A percentile compares a stretch with the other conserved stretches of the same genome.
phyloP scores from a whole-genome alignment of 1,140 invertebrate genomes.

The Psilanteris sp. region DNA sequence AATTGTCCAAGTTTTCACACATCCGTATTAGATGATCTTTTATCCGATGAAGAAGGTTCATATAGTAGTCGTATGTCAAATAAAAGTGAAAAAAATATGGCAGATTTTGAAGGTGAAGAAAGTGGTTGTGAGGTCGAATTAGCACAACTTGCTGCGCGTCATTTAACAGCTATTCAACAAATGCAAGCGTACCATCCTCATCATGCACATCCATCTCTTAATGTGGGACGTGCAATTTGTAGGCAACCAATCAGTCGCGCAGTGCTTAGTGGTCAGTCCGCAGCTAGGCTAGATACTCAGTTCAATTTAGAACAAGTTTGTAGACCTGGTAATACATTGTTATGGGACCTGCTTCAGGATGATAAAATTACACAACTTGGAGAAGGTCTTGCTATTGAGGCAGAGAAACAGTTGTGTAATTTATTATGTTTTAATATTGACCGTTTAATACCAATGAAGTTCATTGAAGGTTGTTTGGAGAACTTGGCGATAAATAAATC shows the following conservation, averaged over 20 bases:
- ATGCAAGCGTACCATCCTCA: conserved; percentile 78
- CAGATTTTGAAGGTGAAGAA: conserved; percentile 96
- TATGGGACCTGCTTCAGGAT: conserved; percentile 97
- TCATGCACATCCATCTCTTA: conserved; percentile 70
- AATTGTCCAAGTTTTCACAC: conserved; percentile 71
- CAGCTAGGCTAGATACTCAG: conserved; percentile 77
- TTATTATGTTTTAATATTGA: conserved; percentile 94
- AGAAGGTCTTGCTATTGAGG: conserved; percentile 92
- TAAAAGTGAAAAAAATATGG: conserved; percentile 97
- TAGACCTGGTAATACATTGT: conserved; percentile 91
- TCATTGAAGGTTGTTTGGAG: conserved; percentile 95
- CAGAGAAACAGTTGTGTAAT: conserved; percentile 93
- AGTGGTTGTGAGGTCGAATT: conserved; percentile 93
- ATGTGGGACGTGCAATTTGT: conserved; percentile 70
- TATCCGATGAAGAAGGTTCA: conserved; percentile 88
- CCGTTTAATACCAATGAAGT: conserved; percentile 92
- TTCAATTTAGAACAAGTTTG: conserved; percentile 90
- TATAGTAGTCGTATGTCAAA: conserved; percentile 93
- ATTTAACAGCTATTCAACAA: conserved; percentile 76
- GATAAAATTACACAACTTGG: conserved; percentile 91
- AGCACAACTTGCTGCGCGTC: conserved; percentile 85
- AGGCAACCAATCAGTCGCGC: conserved; percentile 67
- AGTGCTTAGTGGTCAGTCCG: conserved; percentile 56
- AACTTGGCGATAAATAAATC: conserved; percentile 93
- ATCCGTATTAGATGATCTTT: conserved; percentile 82